These are phyloP conservation scores for Borostomias antarcticus DNA, from an alignment of 2,797 vertebrate genomes.

Conservation along the genomic window DNA sequence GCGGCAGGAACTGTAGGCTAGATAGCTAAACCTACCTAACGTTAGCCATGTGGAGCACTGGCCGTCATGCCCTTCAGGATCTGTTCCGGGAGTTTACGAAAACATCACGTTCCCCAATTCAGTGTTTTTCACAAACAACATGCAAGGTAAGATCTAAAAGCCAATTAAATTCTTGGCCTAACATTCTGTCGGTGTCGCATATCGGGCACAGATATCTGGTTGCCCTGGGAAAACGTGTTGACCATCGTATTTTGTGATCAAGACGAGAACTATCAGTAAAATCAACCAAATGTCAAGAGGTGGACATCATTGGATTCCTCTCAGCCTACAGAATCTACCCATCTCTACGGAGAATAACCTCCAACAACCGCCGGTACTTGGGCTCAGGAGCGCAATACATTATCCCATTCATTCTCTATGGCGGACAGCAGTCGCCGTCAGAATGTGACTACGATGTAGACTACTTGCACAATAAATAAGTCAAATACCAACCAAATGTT, in stretches of 20 bases:
- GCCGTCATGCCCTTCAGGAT: slow-evolving; percentile 69
- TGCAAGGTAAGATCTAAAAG: slow-evolving; percentile 39
- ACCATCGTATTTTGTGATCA: neutral
- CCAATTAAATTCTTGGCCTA: neutral
- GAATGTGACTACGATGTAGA: no score
- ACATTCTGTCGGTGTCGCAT: neutral
- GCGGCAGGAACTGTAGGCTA: neutral
- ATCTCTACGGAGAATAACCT: no score
- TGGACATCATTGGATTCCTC: no score
- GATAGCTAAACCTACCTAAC: neutral
- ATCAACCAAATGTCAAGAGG: no score
- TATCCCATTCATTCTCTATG: no score
- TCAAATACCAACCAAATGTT: no score
- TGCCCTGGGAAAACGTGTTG: neutral
- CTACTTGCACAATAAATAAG: no score
- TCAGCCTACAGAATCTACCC: no score
- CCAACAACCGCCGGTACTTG: no score
- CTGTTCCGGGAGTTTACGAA: slow-evolving; percentile 41
- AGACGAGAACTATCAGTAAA: no score
- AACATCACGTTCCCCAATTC: slow-evolving; percentile 30
- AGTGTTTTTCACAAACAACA: slow-evolving; percentile 60
- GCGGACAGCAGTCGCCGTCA: no score
- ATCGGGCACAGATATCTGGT: neutral
- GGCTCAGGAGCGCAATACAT: no score
- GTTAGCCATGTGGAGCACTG: slow-evolving; percentile 67